Conservation (phyloP, 1,140 invertebrate species). For the Anastrepha ludens region DNA sequence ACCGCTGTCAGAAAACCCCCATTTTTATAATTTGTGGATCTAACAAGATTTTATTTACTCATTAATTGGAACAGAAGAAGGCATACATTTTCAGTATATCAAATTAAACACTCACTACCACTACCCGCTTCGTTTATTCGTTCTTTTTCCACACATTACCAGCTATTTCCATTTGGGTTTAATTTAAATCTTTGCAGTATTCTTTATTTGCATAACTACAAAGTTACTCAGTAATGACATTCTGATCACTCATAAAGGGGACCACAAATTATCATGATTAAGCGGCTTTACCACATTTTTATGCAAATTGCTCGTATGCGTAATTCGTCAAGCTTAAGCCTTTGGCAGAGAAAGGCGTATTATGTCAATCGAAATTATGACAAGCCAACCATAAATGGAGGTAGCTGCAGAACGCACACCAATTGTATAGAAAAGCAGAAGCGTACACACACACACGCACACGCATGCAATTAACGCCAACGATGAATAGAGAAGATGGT, state of each 20-base stretch:
- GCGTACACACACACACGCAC: background rate
- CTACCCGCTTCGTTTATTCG: too few species aligned
- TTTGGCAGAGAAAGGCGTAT: background rate
- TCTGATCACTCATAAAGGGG: background rate
- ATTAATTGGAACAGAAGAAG: too few species aligned
- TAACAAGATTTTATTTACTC: too few species aligned
- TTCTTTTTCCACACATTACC: too few species aligned
- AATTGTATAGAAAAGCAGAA: background rate
- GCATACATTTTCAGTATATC: too few species aligned
- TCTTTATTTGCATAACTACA: too few species aligned
- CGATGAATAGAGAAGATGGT: background rate
- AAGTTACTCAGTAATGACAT: background rate
- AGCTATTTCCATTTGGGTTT: too few species aligned
- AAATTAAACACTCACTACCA: too few species aligned
- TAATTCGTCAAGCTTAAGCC: conserved; percentile 27
- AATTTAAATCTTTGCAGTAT: too few species aligned
- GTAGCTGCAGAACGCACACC: background rate
- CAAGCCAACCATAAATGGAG: conserved; percentile 31
- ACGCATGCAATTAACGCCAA: background rate
- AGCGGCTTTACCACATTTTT: background rate
- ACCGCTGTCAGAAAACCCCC: too few species aligned
- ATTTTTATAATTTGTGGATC: too few species aligned
- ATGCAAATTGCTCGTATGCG: conserved; percentile 1
- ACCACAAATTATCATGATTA: background rate
- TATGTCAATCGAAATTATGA: conserved; percentile 34